Conservation (phyloP, 2,113 vertebrate species). For the Anarhynchus alexandrinus region DNA sequence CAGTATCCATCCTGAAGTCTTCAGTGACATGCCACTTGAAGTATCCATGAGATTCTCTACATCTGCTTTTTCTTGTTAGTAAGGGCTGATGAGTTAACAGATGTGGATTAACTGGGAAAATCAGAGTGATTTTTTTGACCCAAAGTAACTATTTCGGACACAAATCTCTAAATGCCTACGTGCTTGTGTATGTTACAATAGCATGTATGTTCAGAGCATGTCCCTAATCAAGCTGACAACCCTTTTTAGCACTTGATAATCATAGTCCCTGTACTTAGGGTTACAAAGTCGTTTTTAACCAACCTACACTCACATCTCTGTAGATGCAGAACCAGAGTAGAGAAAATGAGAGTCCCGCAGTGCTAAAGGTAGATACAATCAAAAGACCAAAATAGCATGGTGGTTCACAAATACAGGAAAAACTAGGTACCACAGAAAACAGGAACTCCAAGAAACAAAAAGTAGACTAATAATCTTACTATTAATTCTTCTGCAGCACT, state of each 20-base stretch:
- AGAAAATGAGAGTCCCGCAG: background rate
- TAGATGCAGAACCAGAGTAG: background rate
- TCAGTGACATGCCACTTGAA: background rate
- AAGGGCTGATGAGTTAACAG: background rate
- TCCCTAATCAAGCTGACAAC: background rate
- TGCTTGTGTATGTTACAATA: background rate
- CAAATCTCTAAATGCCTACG: background rate
- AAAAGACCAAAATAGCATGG: background rate
- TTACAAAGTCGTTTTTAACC: background rate
- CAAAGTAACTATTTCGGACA: background rate
- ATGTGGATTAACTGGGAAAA: background rate
- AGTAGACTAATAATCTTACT: background rate
- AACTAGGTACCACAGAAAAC: background rate
- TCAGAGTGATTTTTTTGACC: background rate
- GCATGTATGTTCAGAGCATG: background rate
- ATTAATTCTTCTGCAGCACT: background rate
- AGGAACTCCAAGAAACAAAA: background rate
- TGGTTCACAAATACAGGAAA: background rate
- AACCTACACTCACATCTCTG: background rate
- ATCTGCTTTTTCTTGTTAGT: background rate
- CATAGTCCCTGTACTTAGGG: background rate
- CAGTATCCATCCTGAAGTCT: background rate
- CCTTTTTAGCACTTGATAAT: background rate
- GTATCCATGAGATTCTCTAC: background rate
- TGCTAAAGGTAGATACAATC: background rate